Evolutionary conservation across 2,888 invertebrate species (phyloP).

Genomic region (Hemaris fuciformis): DNA sequence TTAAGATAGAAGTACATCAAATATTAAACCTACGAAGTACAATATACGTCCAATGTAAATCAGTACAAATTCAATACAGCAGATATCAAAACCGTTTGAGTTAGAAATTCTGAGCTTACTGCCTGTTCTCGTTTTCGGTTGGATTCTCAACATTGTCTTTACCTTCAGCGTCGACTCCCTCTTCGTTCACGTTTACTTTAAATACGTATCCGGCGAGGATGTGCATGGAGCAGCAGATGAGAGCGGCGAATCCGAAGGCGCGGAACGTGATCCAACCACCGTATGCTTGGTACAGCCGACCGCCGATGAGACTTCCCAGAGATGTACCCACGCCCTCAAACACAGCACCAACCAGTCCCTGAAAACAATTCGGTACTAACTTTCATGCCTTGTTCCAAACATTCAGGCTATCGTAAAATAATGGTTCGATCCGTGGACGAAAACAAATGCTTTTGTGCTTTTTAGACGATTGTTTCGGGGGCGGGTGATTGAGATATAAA

Average conservation of each 20-base stretch:
- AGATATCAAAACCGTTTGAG: neutral
- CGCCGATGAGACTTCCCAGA: constrained; percentile 89
- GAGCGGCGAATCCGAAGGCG: constrained; percentile 86
- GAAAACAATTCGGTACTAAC: constrained; percentile 36
- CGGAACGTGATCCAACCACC: constrained; percentile 87
- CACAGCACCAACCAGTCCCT: constrained; percentile 92
- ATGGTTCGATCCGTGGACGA: too few relatives aligned
- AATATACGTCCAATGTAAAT: constrained; percentile 14
- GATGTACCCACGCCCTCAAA: constrained; percentile 94
- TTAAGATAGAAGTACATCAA: constrained; percentile 5
- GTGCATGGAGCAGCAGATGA: constrained; percentile 83
- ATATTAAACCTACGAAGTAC: constrained; percentile 5
- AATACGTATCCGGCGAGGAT: constrained; percentile 70
- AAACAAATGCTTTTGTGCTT: too few relatives aligned
- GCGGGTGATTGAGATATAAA: too few relatives aligned
- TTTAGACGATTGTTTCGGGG: too few relatives aligned
- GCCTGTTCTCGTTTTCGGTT: neutral
- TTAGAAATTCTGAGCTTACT: neutral
- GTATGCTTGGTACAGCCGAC: constrained; percentile 83
- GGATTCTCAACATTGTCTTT: constrained; percentile 35
- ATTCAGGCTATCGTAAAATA: neutral
- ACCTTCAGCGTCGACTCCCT: constrained; percentile 51
- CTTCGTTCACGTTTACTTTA: constrained; percentile 39
- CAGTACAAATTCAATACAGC: constrained; percentile 14
- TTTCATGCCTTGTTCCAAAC: neutral